Conservation (phyloP, 2,888 invertebrate species). For the Mechanitis messenoides region DNA sequence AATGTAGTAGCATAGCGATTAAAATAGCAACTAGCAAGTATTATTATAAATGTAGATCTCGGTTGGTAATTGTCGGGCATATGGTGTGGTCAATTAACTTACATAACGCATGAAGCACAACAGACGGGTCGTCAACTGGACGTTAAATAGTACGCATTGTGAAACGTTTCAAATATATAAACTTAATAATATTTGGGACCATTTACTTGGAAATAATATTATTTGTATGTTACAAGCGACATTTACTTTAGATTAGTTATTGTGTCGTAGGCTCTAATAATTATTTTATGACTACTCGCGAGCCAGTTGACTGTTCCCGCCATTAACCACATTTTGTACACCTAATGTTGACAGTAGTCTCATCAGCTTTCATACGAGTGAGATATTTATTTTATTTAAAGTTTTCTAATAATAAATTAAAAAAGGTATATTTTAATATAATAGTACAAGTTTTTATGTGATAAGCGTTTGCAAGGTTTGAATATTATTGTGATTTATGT, state of each 20-base stretch:
- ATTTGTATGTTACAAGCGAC: background rate
- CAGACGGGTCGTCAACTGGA: constrained; percentile 32
- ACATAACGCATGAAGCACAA: constrained; percentile 39
- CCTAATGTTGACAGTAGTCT: background rate
- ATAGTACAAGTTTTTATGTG: constrained; percentile 48
- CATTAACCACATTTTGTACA: constrained; percentile 19
- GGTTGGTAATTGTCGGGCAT: constrained; percentile 43
- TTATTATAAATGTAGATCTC: constrained; percentile 46
- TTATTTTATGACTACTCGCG: background rate
- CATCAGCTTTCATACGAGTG: constrained; percentile 48
- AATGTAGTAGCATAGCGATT: constrained; percentile 41
- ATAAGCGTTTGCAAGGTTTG: constrained; percentile 22
- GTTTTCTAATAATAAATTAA: constrained; percentile 36
- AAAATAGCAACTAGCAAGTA: constrained; percentile 45
- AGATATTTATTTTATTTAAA: constrained; percentile 55
- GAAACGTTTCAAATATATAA: constrained; percentile 4
- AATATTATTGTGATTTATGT: constrained; percentile 26
- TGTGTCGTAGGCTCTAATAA: background rate
- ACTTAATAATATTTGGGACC: constrained; percentile 16
- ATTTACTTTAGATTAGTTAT: constrained; percentile 5
- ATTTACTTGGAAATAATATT: constrained; percentile 8
- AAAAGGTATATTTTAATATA: constrained; percentile 46
- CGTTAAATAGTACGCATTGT: constrained; percentile 11
- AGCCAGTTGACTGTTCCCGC: constrained; percentile 29
- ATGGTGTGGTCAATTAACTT: constrained; percentile 55